Evolutionary conservation across 2,113 vertebrate genomes (phyloP).

Genomic region (Crotalus helleri): DNA sequence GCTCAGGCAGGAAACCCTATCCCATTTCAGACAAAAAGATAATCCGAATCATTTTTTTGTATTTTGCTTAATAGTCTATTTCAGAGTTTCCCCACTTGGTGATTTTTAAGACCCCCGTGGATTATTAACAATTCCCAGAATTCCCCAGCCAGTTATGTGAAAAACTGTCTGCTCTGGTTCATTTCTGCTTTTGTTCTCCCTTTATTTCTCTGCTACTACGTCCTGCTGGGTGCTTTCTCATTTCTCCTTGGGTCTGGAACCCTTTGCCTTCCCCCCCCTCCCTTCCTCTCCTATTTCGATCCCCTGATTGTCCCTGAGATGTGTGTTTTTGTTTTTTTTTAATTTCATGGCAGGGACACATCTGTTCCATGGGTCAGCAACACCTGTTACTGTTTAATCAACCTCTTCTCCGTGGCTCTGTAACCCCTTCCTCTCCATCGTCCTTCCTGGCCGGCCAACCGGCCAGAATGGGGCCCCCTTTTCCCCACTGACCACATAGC

Average conservation of each 20-base stretch:
- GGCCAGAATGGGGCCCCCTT: background rate
- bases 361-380: constrained; percentile 2
- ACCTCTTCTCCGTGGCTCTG: background rate
- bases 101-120: background rate
- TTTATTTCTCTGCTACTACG: background rate
- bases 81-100: too few species aligned
- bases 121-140: too few species aligned
- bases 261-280: too few species aligned
- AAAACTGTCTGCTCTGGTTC: background rate
- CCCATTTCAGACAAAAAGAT: too few species aligned
- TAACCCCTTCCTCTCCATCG: background rate
- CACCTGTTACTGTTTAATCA: constrained; percentile 29
- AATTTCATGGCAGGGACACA: background rate
- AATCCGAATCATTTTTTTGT: too few species aligned
- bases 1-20: too few species aligned
- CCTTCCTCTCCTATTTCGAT: background rate
- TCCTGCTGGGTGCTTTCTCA: background rate
- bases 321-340: background rate
- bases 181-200: background rate
- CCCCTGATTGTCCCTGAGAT: background rate
- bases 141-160: background rate
- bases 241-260: accelerated
- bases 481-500: too few species aligned
- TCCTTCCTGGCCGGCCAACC: background rate
- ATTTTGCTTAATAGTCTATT: too few species aligned